Percentiles rank a stretch among this genome's conserved stretches.
Conservation (phyloP, 2,888 invertebrate species). For the Encarsia formosa region DNA sequence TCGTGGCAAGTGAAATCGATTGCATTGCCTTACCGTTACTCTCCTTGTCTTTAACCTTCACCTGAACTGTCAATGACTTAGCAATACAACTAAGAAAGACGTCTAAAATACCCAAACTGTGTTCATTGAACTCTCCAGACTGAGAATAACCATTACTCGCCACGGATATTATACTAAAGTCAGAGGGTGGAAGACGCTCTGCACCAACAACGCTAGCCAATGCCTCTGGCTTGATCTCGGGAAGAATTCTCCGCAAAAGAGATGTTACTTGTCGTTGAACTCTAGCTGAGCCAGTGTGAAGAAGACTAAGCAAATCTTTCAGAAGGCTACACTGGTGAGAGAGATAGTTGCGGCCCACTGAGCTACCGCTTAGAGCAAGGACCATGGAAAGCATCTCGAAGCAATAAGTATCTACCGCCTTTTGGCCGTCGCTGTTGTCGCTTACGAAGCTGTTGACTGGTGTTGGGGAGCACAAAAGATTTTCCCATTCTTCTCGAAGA, state of each 20-base stretch:
- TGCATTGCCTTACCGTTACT: slow-evolving; percentile 49
- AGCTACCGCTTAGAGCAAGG: slow-evolving; percentile 86
- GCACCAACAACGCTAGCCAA: slow-evolving; percentile 75
- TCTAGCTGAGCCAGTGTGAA: slow-evolving; percentile 91
- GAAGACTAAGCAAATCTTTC: slow-evolving; percentile 75
- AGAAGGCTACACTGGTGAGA: slow-evolving; percentile 84
- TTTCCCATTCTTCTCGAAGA: slow-evolving; percentile 90
- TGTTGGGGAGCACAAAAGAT: slow-evolving; percentile 55
- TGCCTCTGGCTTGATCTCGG: slow-evolving; percentile 82
- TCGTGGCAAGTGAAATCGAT: slow-evolving; percentile 60
- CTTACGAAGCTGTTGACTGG: slow-evolving; percentile 47
- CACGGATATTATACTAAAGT: slow-evolving; percentile 69
- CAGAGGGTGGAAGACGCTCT: slow-evolving; percentile 66
- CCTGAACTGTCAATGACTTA: slow-evolving; percentile 85
- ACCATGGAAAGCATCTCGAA: slow-evolving; percentile 97
- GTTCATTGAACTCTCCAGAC: slow-evolving; percentile 54
- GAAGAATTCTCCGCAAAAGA: slow-evolving; percentile 78
- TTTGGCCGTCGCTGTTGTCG: slow-evolving; percentile 53
- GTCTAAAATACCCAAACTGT: slow-evolving; percentile 73
- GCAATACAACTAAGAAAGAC: slow-evolving; percentile 87
- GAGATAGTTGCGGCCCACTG: slow-evolving; percentile 83
- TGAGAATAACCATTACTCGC: slow-evolving; percentile 53
- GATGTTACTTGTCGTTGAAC: slow-evolving; percentile 92
- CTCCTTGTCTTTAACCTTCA: slow-evolving; percentile 71
- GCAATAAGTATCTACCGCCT: slow-evolving; percentile 83